Conservation (phyloP, 1,140 invertebrate genomes). For the Bicyclus anynana region DNA sequence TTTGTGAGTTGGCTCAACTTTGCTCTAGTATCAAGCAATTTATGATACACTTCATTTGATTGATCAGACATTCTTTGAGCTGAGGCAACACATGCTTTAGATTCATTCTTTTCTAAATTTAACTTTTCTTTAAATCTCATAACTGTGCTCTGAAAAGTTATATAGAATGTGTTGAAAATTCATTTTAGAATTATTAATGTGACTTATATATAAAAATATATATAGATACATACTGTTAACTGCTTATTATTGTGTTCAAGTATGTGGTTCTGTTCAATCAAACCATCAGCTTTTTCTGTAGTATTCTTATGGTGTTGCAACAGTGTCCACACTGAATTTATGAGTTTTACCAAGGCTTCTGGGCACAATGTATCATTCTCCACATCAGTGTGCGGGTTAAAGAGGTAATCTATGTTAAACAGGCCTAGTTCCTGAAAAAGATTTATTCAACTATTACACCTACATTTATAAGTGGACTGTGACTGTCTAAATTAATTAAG, state of each 20-base stretch:
- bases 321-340: constrained; percentile 57
- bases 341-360: constrained; percentile 51
- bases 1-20: constrained; percentile 54
- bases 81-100: constrained; percentile 59
- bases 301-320: constrained; percentile 51
- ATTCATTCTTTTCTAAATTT: constrained; percentile 57
- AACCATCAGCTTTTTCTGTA: constrained; percentile 42
- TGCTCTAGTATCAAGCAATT: constrained; percentile 41
- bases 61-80: constrained; percentile 60
- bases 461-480: too few species aligned
- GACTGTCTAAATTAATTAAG: too few species aligned
- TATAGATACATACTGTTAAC: constrained; percentile 42
- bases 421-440: constrained; percentile 55
- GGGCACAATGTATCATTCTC: constrained; percentile 38
- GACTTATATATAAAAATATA: neutral
- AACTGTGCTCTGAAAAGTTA: constrained; percentile 36
- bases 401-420: constrained; percentile 55
- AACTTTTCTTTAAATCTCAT: constrained; percentile 53
- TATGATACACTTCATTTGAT: constrained; percentile 49
- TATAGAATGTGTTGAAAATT: neutral
- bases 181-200: neutral
- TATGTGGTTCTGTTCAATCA: constrained; percentile 53
- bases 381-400: constrained; percentile 59
- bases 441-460: constrained; percentile 11
- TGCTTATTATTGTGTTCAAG: constrained; percentile 61